Evolutionary conservation across 2,113 vertebrate species (phyloP), one percentile per base, ranked within the genome.

Genomic region (Lepus americanus): DNA sequence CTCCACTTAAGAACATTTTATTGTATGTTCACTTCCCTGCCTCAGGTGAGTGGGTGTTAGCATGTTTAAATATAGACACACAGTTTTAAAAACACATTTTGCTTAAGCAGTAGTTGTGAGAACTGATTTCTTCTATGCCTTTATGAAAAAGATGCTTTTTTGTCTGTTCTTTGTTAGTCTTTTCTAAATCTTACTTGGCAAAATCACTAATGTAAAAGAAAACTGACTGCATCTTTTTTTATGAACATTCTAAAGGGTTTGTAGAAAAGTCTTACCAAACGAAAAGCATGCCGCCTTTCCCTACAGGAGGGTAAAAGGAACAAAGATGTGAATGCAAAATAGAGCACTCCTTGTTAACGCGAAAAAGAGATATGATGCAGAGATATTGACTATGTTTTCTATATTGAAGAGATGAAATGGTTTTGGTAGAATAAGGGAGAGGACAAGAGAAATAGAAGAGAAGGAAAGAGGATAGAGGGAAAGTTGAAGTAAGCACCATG

Each of bases 181-280:
- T 97, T 92, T 74, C 67, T 89, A 90, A 97, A 85, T 79, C 13
- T 16, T 94, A 55, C 22, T 76, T 95, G 86, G 44, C 16, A 39
- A 94, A 96, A 94, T 87, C 87, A 87, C 33, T 44, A 77, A 80
- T 1, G 4, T 61, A 73, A 95, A 93, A 90, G 67, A 94, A 96
- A 94, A 97, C 13, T 33, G 67, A 93, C 20, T 91, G 16, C 14
- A 3, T 44, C 29, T 63, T 39, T 59, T 11, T 20, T 72, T 72
- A 29, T 44, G 66, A 96, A 93, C 64, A 51, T 55, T 64, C n/a
- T 79, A 51, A 96, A 79, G 33, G 64, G 51, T 36, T 84, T 70
- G 78, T 53, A 78, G 85, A 20, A 78, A 87, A 94, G 7, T 44
- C 44, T 44, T 44, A 44, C 4, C 33, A 90, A 87, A 78, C 79